A percentile compares a stretch with the other conserved stretches of the same genome.
phyloP scores from a whole-genome alignment of 2,113 vertebrate species.

The Datnioides undecimradiatus region DNA sequence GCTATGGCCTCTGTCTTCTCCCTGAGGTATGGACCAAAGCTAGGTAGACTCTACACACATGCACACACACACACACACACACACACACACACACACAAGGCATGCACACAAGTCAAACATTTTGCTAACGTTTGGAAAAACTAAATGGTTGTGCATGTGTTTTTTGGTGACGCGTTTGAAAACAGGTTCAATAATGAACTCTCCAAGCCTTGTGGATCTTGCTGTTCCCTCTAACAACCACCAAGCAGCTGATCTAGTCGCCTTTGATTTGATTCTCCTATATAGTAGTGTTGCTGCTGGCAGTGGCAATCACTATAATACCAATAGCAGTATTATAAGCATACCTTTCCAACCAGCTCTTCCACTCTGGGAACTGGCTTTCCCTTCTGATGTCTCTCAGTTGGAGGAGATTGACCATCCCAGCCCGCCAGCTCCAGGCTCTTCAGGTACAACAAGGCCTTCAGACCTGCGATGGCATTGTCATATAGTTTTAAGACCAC shows the following conservation, averaged over 20 bases:
- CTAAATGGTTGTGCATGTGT: not conserved
- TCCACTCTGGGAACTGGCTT: slow-evolving; percentile 87
- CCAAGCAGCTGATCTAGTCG: not conserved
- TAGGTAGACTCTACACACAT: slow-evolving; percentile 86
- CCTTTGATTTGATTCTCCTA: not conserved
- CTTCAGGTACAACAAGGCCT: slow-evolving; percentile 90
- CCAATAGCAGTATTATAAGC: not conserved
- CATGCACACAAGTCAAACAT: not conserved
- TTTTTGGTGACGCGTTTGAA: too few relatives aligned
- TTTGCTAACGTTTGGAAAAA: not conserved
- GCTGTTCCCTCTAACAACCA: too few relatives aligned
- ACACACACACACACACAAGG: slow-evolving; percentile 43
- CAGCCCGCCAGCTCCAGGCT: slow-evolving; percentile 89
- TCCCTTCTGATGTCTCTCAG: slow-evolving; percentile 90
- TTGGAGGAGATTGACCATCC: slow-evolving; percentile 92
- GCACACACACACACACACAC: slow-evolving; percentile 36
- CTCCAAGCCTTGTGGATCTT: too few relatives aligned
- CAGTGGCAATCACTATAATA: not conserved
- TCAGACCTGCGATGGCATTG: slow-evolving; percentile 80
- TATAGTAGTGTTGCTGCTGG: not conserved
- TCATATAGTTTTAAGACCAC: not conserved
- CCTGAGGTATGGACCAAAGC: slow-evolving; percentile 92
- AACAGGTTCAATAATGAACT: too few relatives aligned
- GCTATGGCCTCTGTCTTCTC: slow-evolving; percentile 87
- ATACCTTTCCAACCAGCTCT: slow-evolving; percentile 89